phyloP scores from a whole-genome alignment of 2,888 invertebrate genomes.

The Leptopterna dolabrata region DNA sequence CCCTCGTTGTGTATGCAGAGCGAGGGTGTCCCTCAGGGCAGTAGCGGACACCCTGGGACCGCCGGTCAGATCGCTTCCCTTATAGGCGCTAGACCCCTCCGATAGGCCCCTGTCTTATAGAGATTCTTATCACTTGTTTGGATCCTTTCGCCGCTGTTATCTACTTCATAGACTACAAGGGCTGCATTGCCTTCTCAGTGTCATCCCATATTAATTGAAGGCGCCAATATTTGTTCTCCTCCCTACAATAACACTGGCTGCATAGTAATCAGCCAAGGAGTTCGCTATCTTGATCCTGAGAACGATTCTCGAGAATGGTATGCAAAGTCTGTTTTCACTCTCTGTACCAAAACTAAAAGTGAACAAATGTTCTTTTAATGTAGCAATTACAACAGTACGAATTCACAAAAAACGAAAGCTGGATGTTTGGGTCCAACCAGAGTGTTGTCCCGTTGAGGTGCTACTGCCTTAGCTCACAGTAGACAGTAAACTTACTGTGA shows the following conservation, averaged over 20 bases:
- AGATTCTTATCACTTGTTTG: constrained; percentile 49
- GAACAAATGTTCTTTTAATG: neutral
- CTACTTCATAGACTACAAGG: constrained; percentile 35
- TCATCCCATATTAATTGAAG: constrained; percentile 45
- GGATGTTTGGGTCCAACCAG: too few species aligned
- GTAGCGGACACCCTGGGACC: constrained; percentile 33
- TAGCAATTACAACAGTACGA: neutral
- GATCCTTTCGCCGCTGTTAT: constrained; percentile 15
- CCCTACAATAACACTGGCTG: neutral
- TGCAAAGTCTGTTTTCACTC: neutral
- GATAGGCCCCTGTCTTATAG: constrained; percentile 40
- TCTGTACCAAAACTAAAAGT: neutral
- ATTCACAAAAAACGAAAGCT: neutral
- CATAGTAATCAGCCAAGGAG: constrained; percentile 24
- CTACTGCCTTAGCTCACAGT: too few species aligned
- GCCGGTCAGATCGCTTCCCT: constrained; percentile 16
- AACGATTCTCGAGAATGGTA: neutral
- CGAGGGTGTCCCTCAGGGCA: constrained; percentile 26
- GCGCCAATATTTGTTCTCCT: constrained; percentile 41
- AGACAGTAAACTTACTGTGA: too few species aligned
- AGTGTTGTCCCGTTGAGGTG: too few species aligned
- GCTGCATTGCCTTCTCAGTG: constrained; percentile 27
- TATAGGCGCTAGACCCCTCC: constrained; percentile 16
- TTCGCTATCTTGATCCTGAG: neutral
- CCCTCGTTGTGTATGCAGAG: constrained; percentile 46